Evolutionary conservation across 1,140 invertebrate genomes (phyloP).

Genomic region (Caerostris darwini): DNA sequence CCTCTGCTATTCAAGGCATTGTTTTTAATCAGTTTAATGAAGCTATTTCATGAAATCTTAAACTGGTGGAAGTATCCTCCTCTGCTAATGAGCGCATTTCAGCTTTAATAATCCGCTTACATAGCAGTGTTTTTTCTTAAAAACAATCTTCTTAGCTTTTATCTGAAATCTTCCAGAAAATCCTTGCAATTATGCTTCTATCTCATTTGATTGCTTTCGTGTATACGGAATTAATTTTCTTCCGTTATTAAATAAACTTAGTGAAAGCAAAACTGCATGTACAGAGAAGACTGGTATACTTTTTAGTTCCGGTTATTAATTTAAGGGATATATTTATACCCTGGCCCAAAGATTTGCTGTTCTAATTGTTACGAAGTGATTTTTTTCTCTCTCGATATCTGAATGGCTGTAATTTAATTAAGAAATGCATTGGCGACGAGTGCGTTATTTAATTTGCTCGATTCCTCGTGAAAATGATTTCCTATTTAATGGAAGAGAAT

Average conservation of each 20-base stretch:
- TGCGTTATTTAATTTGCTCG: slow-evolving; percentile 6
- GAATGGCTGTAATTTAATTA: slow-evolving; percentile 44
- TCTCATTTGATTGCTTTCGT: slow-evolving; percentile 16
- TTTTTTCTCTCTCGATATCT: background rate
- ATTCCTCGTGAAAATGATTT: slow-evolving; percentile 36
- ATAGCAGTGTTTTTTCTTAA: background rate
- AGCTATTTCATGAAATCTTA: slow-evolving; percentile 19
- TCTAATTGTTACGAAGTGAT: background rate
- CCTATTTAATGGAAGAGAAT: background rate
- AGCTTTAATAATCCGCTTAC: slow-evolving; percentile 40
- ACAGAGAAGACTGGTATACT: background rate
- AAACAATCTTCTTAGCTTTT: slow-evolving; percentile 15
- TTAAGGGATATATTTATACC: slow-evolving; percentile 15
- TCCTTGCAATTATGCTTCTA: slow-evolving; percentile 23
- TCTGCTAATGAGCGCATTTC: background rate
- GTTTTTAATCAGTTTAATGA: slow-evolving; percentile 33
- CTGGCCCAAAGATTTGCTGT: background rate
- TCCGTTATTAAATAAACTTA: slow-evolving; percentile 32
- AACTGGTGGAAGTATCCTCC: background rate
- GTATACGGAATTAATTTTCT: slow-evolving; percentile 40
- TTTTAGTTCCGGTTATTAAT: slow-evolving; percentile 49
- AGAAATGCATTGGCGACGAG: background rate
- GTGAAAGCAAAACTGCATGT: background rate
- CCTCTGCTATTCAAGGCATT: background rate
- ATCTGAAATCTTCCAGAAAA: background rate